Evolutionary conservation across 2,113 vertebrate species (phyloP).

Genomic region (Ictalurus furcatus): DNA sequence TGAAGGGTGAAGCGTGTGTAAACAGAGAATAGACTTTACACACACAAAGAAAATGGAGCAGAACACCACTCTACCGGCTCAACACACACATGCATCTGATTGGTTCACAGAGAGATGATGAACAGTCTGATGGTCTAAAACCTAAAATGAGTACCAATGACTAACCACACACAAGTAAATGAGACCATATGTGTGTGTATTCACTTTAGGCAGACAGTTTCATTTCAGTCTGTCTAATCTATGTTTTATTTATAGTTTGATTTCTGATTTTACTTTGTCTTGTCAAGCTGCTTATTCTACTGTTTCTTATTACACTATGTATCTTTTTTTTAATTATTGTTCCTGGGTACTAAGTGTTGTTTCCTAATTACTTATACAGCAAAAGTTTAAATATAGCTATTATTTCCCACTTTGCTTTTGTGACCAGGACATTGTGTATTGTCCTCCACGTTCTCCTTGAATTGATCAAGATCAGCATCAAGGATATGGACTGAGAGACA

Average conservation of each 20-base stretch:
- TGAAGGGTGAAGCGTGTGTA: slow-evolving; percentile 51
- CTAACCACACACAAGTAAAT: slow-evolving; percentile 1
- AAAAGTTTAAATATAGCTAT: neutral
- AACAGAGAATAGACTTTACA: slow-evolving; percentile 50
- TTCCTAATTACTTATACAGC: too few species aligned
- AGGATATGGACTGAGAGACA: too few species aligned
- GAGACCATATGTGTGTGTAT: slow-evolving; percentile 18
- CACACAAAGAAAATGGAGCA: slow-evolving; percentile 54
- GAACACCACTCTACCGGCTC: slow-evolving; percentile 17
- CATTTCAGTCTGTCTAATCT: neutral
- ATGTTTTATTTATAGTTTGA: neutral
- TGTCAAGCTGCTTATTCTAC: too few species aligned
- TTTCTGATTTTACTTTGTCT: neutral
- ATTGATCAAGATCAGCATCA: too few species aligned
- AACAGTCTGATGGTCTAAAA: slow-evolving; percentile 40
- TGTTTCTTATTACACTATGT: too few species aligned
- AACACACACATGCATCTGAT: slow-evolving; percentile 14
- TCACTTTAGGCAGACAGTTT: neutral
- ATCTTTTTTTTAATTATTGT: too few species aligned
- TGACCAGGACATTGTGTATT: too few species aligned
- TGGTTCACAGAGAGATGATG: slow-evolving; percentile 14
- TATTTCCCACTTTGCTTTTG: neutral
- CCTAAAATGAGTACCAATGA: neutral
- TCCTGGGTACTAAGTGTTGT: too few species aligned
- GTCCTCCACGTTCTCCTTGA: too few species aligned